Percentiles rank a stretch among this genome's conserved stretches.
These are phyloP conservation scores for Stenurella melanura DNA, from an alignment of 2,888 invertebrate genomes.

Conservation along the genomic window DNA sequence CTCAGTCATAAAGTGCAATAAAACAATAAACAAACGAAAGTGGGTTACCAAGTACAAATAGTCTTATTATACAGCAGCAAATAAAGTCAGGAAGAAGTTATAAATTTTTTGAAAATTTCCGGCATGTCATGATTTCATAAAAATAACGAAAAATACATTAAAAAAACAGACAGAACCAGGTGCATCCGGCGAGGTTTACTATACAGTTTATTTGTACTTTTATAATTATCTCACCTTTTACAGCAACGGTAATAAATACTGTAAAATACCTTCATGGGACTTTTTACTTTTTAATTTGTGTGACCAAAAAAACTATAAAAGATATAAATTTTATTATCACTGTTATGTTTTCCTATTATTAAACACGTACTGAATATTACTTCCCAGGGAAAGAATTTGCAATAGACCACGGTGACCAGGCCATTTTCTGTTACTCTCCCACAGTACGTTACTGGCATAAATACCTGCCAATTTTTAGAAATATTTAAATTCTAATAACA, in stretches of 20 bases:
- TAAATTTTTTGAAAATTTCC: conserved; percentile 1
- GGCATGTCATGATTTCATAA: background rate
- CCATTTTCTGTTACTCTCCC: background rate
- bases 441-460: background rate
- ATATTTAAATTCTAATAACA: background rate
- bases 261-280: background rate
- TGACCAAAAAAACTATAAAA: background rate
- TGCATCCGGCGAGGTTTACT: background rate
- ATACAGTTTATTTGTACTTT: background rate
- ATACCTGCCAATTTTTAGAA: conserved; percentile 2
- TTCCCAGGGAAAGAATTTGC: background rate
- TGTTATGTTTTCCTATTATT: background rate
- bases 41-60: background rate
- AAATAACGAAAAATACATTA: background rate
- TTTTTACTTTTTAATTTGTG: background rate
- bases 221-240: background rate
- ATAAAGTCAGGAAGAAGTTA: background rate
- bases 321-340: background rate
- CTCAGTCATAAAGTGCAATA: background rate
- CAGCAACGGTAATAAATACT: background rate
- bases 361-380: background rate
- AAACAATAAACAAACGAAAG: background rate
- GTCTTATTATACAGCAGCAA: background rate
- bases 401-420: background rate
- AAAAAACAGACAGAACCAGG: background rate